These are phyloP conservation scores for Microcebus tavaratra DNA, from an alignment of 2,113 vertebrate species.

Conservation along the genomic window DNA sequence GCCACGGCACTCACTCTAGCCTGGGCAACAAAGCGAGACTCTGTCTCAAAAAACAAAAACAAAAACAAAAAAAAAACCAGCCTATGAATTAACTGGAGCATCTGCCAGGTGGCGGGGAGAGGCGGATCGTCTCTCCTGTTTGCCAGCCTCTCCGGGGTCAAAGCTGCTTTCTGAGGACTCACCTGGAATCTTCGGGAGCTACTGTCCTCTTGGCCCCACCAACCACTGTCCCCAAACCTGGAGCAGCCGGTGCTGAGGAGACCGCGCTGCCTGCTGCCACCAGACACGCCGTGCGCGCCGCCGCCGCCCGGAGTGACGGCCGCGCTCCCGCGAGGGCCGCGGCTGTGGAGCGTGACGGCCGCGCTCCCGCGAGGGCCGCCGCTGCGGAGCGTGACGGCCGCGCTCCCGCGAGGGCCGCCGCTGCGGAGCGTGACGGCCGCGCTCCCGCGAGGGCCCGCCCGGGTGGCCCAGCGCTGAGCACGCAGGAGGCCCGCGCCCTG, in stretches of 20 bases:
- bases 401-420: not conserved
- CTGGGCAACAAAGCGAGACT: too few relatives aligned
- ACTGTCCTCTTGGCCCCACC: not conserved
- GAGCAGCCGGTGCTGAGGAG: not conserved
- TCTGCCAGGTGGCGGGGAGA: not conserved
- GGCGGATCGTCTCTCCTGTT: too few relatives aligned
- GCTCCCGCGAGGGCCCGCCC: too few relatives aligned
- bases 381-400: not conserved
- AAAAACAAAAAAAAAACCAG: too few relatives aligned
- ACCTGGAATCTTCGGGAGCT: not conserved
- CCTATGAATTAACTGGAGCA: not conserved
- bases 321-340: not conserved
- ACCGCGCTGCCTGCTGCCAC: not conserved
- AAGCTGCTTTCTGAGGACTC: not conserved
- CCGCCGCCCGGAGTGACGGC: too few relatives aligned
- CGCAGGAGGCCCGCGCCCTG: accelerated
- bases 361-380: not conserved
- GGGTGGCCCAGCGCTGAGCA: not conserved
- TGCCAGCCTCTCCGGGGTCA: not conserved
- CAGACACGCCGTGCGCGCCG: too few relatives aligned
- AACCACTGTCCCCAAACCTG: not conserved
- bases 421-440: not conserved
- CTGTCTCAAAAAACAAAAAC: too few relatives aligned
- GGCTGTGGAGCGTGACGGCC: not conserved
- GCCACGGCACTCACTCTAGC: too few relatives aligned